Evolutionary conservation across 2,113 vertebrate species (phyloP).

Genomic region (Gorsachius goisagi): DNA sequence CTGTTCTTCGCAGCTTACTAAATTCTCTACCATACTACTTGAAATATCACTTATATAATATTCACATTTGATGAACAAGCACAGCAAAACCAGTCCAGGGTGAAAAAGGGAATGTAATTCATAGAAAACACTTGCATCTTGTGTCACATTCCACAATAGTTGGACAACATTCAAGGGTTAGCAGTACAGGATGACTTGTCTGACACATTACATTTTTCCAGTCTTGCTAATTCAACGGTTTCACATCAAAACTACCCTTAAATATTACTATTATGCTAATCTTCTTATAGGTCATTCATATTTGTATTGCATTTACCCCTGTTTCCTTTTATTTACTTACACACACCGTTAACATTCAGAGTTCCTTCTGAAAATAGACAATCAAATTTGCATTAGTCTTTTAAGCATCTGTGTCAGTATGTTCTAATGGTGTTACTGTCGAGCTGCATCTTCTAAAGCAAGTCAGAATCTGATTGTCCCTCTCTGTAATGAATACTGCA

Average conservation of each 20-base stretch:
- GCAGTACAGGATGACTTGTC: not conserved
- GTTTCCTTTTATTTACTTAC: not conserved
- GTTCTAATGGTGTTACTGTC: not conserved
- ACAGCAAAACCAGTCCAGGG: not conserved
- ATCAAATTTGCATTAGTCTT: not conserved
- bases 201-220: not conserved
- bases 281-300: not conserved
- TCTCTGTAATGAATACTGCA: not conserved
- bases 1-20: not conserved
- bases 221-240: not conserved
- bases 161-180: not conserved
- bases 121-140: not conserved
- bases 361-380: not conserved
- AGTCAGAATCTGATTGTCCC: not conserved
- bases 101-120: not conserved
- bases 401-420: not conserved
- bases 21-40: not conserved
- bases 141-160: not conserved
- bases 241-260: not conserved
- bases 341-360: not conserved
- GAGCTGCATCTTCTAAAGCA: not conserved
- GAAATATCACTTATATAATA: not conserved
- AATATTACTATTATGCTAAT: not conserved
- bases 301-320: not conserved
- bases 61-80: not conserved